Evolutionary conservation across 1,140 invertebrate species (phyloP), one percentile per base, ranked within the genome.

Genomic region (Cyrtorhinus lividipennis): DNA sequence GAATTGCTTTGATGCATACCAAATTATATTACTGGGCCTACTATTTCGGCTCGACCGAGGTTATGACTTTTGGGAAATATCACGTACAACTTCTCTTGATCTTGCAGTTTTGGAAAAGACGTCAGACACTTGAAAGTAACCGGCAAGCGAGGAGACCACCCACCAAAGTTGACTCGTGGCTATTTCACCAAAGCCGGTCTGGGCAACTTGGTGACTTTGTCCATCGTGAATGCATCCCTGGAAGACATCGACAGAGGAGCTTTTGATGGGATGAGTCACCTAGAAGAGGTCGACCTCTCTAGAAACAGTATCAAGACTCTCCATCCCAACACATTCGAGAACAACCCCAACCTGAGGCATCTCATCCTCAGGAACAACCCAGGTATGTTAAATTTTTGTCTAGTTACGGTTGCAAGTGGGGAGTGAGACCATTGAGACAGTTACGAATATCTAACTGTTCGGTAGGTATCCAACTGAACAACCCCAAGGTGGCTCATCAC

Each of bases 311-410:
- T 86, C 18, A 75, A 79, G 25, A 74, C 75, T 24, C 73, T 86
- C 23, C 79, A 84, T 66, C 80, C 82, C 0, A 79, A 85, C 64
- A 81, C 81, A 0, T 86, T 86, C 71, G 74, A 77, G 1, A 78
- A 76, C 58, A 84, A 83, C 67, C 80, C 77, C 44, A 81, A 83
- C 66, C 69, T 86, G 10, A 76, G 80, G 30, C 72, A 83, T 25
- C 69, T 87, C 1, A 81, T 81, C n/a, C 80, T 87, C 22, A 78
- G 82, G 8, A 79, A 81, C 26, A 85, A 86, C 68, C 81, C 83
- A 12, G 8, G 24, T 12, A 25, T 27, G 24, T 18, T 48, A 2
- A n/a, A n/a, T n/a, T n/a, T n/a, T n/a, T n/a, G n/a, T n/a, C n/a
- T n/a, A n/a, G n/a, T n/a, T n/a, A n/a, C n/a, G n/a, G n/a, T n/a